Percentiles rank a stretch among this genome's conserved stretches.
Evolutionary conservation across 23 tunicate genomes (phyloP).

Genomic region (Botrylloides violaceus): DNA sequence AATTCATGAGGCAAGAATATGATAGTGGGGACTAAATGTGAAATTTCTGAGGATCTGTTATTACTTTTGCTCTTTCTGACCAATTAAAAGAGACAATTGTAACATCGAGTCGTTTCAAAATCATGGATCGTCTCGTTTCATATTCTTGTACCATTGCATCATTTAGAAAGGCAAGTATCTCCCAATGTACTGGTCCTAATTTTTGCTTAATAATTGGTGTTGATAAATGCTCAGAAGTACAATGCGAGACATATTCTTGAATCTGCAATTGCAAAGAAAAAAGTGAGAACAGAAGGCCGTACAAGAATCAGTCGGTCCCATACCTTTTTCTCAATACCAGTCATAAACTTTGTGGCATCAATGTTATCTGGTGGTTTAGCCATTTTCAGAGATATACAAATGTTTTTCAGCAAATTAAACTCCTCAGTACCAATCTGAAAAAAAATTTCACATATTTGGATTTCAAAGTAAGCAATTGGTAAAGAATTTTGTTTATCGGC

Average conservation of each 20-base stretch:
- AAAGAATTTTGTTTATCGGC: too few relatives aligned
- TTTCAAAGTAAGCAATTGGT: too few relatives aligned
- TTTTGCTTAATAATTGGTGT: constrained; percentile 51
- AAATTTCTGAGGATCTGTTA: too few relatives aligned
- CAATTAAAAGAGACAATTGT: constrained; percentile 73
- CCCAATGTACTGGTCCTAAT: constrained; percentile 67
- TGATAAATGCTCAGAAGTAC: constrained; percentile 30
- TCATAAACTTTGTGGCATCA: constrained; percentile 30
- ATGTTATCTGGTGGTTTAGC: constrained; percentile 56
- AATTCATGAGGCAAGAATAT: too few relatives aligned
- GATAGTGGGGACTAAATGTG: not conserved
- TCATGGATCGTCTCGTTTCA: constrained; percentile 51
- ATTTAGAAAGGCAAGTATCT: constrained; percentile 44
- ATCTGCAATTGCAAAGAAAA: constrained; percentile 12
- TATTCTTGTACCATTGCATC: constrained; percentile 46
- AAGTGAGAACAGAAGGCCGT: not conserved
- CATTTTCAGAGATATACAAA: constrained; percentile 54
- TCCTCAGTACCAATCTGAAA: not conserved
- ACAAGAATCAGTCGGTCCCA: not conserved
- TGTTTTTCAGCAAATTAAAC: constrained; percentile 36
- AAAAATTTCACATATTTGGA: too few relatives aligned
- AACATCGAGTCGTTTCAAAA: constrained; percentile 80
- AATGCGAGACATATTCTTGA: constrained; percentile 14
- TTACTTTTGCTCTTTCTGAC: constrained; percentile 83
- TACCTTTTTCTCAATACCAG: constrained; percentile 63